Evolutionary conservation across 2,113 vertebrate genomes (phyloP), one percentile per base, ranked within the genome.

Genomic region (Tautogolabrus adspersus): DNA sequence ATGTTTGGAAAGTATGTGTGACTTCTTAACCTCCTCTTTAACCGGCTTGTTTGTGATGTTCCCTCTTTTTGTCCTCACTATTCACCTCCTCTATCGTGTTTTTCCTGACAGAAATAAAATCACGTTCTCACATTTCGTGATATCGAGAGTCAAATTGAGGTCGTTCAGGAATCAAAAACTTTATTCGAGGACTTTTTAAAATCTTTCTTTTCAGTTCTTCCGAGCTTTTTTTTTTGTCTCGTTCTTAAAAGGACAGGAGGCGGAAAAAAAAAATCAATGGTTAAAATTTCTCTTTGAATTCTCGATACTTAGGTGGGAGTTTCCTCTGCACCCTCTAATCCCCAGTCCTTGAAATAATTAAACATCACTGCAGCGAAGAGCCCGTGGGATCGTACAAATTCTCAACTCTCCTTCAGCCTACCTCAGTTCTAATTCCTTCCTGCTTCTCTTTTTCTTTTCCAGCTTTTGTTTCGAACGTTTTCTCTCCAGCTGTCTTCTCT

Each of bases 271-370:
- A 10, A 30, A 23, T 67, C 46, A 44, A 8, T 47, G 61, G 44
- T 68, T 52, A 52, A 52, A 79, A 59, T 46, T 63, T 78, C 49
- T 16, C 57, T 70, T 63, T 68, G 58, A 82, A 60, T 72, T 22
- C 22, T 72, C 51, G 1, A 6, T 3, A 13, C 70, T 60, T 44
- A 19, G 51, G 72, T 85, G 68, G 79, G 75, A 51, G 62, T 80
- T 81, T 81, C 60, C 74, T 18, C 30, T 8, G 2, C 73, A 75
- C 38, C 56, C 47, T 72, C 49, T 71, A 77, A 86, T 82, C 67
- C 38, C 56, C 23, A 49, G 60, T 76, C 46, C 55, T 73, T 15
- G 70, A 77, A 87, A 79, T 84, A 76, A 83, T 84, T 70, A 79
- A 84, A 82, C 83, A 66, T 61, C 67, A n/a, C 22, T 67, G 76